These are phyloP conservation scores for Takifugu ocellatus DNA, from an alignment of 2,797 vertebrate genomes.

Conservation along the genomic window DNA sequence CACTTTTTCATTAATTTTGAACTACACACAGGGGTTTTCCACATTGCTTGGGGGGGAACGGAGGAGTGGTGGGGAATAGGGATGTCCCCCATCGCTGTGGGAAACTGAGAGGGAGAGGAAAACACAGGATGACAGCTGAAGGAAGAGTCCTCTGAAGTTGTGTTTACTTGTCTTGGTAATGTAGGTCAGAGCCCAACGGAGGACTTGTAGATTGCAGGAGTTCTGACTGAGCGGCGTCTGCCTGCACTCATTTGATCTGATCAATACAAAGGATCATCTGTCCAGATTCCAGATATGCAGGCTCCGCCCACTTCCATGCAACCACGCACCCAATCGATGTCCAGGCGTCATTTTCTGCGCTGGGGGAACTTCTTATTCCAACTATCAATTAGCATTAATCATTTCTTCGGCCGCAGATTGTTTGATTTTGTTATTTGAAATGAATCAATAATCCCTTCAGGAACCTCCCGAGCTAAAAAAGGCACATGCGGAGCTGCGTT, in stretches of 20 bases:
- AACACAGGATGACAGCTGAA: constrained; percentile 20
- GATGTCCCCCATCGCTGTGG: constrained; percentile 4
- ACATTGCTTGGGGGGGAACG: constrained; percentile 4
- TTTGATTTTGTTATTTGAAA: too few species aligned
- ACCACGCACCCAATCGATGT: constrained; percentile 47
- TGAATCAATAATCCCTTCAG: too few species aligned
- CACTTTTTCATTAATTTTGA: constrained; percentile 66
- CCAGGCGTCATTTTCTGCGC: constrained; percentile 11
- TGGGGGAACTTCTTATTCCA: too few species aligned
- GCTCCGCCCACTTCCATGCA: constrained; percentile 16
- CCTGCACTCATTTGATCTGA: constrained; percentile 48
- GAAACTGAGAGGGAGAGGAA: constrained; percentile 20
- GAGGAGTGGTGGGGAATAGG: not conserved
- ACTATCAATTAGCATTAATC: too few species aligned
- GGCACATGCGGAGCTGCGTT: constrained; percentile 35
- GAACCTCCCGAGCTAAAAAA: constrained; percentile 4
- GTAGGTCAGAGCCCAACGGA: constrained; percentile 74
- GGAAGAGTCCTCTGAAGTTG: constrained; percentile 62
- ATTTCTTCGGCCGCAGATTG: too few species aligned
- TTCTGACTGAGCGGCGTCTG: constrained; percentile 50
- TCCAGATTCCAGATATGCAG: constrained; percentile 51
- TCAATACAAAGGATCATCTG: constrained; percentile 57
- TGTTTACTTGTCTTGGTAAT: constrained; percentile 72
- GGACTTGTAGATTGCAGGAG: constrained; percentile 42
- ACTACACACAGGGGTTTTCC: constrained; percentile 47